phyloP scores from a whole-genome alignment of 35 echinoderm and acorn worm species.

The Ophiothrix spiculata region DNA sequence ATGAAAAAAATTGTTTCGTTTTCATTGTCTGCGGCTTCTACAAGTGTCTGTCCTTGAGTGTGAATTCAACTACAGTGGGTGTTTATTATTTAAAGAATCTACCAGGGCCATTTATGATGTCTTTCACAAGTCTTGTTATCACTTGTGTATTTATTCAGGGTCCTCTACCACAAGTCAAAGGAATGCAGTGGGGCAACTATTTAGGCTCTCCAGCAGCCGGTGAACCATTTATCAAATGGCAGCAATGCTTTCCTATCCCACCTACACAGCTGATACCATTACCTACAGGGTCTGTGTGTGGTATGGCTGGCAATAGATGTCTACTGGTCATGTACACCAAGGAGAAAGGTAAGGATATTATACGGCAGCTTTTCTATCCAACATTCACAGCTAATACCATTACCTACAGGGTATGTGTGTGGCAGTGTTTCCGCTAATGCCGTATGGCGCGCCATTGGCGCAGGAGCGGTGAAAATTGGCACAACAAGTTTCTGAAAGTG shows the following conservation, averaged over 20 bases:
- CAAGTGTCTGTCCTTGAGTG: too few species aligned
- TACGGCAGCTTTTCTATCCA: too few species aligned
- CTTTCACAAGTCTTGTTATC: not conserved
- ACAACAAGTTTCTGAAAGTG: too few species aligned
- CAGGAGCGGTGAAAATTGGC: too few species aligned
- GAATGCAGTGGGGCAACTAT: constrained; percentile 88
- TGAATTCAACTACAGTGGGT: not conserved
- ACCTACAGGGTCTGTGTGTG: constrained; percentile 85
- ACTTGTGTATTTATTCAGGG: constrained; percentile 37
- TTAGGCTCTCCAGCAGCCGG: constrained; percentile 65
- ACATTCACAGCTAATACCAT: too few species aligned
- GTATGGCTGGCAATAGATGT: constrained; percentile 69
- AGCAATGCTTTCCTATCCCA: constrained; percentile 40
- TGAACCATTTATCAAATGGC: constrained; percentile 73
- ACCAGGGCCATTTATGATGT: not conserved
- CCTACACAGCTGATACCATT: constrained; percentile 60
- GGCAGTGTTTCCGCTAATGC: too few species aligned
- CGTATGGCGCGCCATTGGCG: too few species aligned
- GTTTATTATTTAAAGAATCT: not conserved
- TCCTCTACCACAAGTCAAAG: constrained; percentile 60
- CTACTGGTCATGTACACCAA: constrained; percentile 91
- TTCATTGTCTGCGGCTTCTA: too few species aligned
- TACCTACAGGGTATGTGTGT: too few species aligned
- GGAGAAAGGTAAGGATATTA: constrained; percentile 89
- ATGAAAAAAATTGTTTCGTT: not conserved